phyloP scores from a whole-genome alignment of 1,140 invertebrate species.

The Drosophila kepulauana region DNA sequence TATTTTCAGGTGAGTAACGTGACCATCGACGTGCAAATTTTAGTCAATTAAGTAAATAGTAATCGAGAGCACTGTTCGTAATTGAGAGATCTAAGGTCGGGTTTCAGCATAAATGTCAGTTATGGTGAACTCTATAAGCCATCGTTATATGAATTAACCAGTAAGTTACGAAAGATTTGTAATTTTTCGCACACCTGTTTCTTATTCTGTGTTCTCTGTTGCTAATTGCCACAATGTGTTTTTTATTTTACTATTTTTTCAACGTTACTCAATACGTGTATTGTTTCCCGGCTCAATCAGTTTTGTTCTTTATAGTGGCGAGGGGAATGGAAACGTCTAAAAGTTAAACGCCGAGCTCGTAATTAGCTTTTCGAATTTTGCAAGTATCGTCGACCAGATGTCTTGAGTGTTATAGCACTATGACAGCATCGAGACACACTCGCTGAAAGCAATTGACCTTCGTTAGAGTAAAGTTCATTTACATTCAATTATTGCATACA shows the following conservation, averaged over 20 bases:
- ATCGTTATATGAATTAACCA: background rate
- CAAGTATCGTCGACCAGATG: constrained; percentile 37
- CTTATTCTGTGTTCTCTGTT: constrained; percentile 21
- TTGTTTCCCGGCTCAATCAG: constrained; percentile 55
- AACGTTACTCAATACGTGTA: constrained; percentile 33
- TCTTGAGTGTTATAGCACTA: constrained; percentile 38
- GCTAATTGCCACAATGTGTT: constrained; percentile 79
- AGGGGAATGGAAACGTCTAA: background rate
- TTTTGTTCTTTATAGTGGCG: constrained; percentile 29
- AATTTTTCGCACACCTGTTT: constrained; percentile 68
- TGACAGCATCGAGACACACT: constrained; percentile 60
- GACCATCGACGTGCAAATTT: background rate
- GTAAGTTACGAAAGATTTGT: constrained; percentile 30
- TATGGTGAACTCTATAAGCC: constrained; percentile 52
- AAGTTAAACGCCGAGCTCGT: constrained; percentile 17
- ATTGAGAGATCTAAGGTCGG: constrained; percentile 6
- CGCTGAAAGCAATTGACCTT: constrained; percentile 71
- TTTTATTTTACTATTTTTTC: constrained; percentile 59
- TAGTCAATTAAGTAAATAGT: background rate
- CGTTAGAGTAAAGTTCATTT: constrained; percentile 73
- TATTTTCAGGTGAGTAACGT: constrained; percentile 20
- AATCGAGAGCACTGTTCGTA: background rate
- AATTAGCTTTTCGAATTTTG: constrained; percentile 56
- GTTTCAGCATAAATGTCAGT: constrained; percentile 55
- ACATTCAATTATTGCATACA: constrained; percentile 57